Conservation (phyloP, 2,797 vertebrate genomes). For the Diglossa cyanea region DNA sequence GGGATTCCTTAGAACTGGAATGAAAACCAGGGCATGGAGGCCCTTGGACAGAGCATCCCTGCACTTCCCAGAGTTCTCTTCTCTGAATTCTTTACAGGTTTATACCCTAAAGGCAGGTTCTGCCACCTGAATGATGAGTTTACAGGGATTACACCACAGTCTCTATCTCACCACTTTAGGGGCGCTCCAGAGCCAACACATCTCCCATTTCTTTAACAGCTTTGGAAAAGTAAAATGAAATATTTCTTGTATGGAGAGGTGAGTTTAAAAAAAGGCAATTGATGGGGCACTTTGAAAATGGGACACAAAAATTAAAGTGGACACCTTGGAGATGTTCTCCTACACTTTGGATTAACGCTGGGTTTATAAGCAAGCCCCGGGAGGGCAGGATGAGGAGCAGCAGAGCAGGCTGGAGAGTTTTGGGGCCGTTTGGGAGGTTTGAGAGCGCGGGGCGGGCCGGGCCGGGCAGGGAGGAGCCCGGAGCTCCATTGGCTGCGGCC, state of each 20-base stretch:
- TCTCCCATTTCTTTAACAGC: not conserved
- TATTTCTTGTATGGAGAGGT: accelerated
- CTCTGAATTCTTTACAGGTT: accelerated
- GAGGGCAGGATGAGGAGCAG: accelerated
- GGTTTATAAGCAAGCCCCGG: accelerated
- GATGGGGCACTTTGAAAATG: not conserved
- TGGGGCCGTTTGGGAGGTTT: not conserved
- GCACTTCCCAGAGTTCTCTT: accelerated
- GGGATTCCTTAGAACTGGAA: too few relatives aligned
- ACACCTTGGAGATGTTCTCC: accelerated
- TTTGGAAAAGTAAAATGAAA: not conserved
- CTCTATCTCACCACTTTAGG: accelerated
- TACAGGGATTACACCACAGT: accelerated
- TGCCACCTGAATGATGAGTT: not conserved
- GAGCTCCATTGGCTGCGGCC: not conserved
- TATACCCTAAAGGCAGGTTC: accelerated
- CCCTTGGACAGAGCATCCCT: not conserved
- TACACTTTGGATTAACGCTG: accelerated
- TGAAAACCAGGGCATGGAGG: accelerated
- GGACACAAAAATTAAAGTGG: accelerated
- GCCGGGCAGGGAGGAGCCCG: not conserved
- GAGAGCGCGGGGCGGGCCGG: not conserved
- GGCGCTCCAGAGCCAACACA: not conserved
- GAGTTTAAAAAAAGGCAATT: accelerated
- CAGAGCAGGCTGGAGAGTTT: not conserved